These are phyloP conservation scores for Epinephelus awoara DNA, from an alignment of 2,797 vertebrate genomes.

Conservation along the genomic window DNA sequence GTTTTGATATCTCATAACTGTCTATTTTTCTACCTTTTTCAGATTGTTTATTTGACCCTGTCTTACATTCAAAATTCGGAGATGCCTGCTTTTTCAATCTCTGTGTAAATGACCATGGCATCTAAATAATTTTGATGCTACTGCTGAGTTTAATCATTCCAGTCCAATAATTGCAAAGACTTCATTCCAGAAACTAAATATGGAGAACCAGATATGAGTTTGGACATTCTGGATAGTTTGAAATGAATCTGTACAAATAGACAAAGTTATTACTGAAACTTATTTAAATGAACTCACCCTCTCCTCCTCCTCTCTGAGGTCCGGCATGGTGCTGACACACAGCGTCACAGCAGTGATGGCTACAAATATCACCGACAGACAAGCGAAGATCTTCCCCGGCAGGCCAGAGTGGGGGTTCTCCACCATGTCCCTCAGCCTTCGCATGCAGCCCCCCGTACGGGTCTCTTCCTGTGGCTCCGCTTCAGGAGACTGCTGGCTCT, in stretches of 20 bases:
- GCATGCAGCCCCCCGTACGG: slow-evolving; percentile 84
- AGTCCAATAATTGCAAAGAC: not conserved
- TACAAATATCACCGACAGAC: slow-evolving; percentile 93
- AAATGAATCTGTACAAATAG: slow-evolving; percentile 3
- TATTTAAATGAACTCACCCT: slow-evolving; percentile 88
- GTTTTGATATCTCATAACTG: not conserved
- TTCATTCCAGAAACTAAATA: slow-evolving; percentile 7
- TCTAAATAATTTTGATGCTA: slow-evolving; percentile 3
- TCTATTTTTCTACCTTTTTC: not conserved
- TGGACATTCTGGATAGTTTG: slow-evolving; percentile 2
- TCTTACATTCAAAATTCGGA: not conserved
- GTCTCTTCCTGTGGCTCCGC: slow-evolving; percentile 70
- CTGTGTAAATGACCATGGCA: slow-evolving; percentile 1
- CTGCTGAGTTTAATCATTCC: slow-evolving; percentile 1
- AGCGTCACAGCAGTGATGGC: slow-evolving; percentile 95
- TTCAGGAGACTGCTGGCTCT: slow-evolving; percentile 68
- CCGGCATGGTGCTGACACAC: slow-evolving; percentile 98
- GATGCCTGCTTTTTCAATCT: too few relatives aligned
- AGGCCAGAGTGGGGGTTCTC: slow-evolving; percentile 95
- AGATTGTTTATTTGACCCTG: not conserved
- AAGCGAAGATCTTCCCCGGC: slow-evolving; percentile 96
- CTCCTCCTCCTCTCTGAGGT: slow-evolving; percentile 95
- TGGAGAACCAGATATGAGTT: not conserved
- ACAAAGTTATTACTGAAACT: not conserved
- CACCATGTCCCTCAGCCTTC: slow-evolving; percentile 93